Conservation (phyloP, 2,797 vertebrate species). For the Karalla daura region DNA sequence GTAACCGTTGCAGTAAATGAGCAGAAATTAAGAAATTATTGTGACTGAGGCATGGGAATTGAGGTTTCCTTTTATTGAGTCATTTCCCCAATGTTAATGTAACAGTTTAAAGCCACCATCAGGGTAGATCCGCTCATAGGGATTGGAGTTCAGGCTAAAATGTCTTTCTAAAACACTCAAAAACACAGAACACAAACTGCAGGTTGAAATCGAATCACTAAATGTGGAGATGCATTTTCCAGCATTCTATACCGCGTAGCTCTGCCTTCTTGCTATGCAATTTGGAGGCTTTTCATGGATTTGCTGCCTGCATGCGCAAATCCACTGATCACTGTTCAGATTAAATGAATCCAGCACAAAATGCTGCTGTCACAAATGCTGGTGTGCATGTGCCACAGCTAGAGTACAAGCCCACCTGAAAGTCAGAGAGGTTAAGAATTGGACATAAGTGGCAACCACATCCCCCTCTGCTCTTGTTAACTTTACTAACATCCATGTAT, state of each 20-base stretch:
- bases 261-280: constrained; percentile 4
- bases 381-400: background rate
- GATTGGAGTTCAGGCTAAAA: constrained; percentile 7
- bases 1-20: background rate
- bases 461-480: constrained; percentile 8
- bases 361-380: background rate
- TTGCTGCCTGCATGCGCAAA: background rate
- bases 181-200: background rate
- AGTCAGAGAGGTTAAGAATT: background rate
- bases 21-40: background rate
- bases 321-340: constrained; percentile 16
- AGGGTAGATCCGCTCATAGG: constrained; percentile 1
- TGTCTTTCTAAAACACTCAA: background rate
- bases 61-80: background rate
- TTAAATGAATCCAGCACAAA: constrained; percentile 1
- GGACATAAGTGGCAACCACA: background rate
- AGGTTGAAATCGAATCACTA: constrained; percentile 17
- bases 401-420: background rate
- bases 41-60: background rate
- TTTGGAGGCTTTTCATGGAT: background rate
- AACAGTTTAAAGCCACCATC: constrained; percentile 7
- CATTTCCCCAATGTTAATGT: constrained; percentile 6
- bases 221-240: background rate
- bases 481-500: constrained; percentile 52
- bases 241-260: background rate